Conservation (phyloP, 2,888 invertebrate species). For the Caenorhabditis wallacei region DNA sequence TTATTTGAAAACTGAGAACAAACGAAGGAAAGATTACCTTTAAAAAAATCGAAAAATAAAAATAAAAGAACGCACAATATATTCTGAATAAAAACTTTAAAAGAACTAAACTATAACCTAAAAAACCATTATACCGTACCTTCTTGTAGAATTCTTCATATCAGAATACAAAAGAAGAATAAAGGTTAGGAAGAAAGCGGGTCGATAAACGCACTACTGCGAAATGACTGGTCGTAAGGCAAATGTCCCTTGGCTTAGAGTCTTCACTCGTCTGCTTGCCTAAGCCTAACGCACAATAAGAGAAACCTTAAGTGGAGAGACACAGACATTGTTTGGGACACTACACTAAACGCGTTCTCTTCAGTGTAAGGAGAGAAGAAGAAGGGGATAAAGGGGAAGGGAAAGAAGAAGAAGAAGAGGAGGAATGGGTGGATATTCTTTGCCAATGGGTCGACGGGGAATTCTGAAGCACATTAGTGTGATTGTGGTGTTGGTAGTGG, state of each 20-base stretch:
- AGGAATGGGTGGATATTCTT: slow-evolving; percentile 2
- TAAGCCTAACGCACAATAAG: slow-evolving; percentile 39
- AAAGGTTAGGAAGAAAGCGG: neutral
- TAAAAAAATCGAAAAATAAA: too few relatives aligned
- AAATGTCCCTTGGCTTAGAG: neutral
- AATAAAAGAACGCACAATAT: too few relatives aligned
- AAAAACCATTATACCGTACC: too few relatives aligned
- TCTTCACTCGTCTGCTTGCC: slow-evolving; percentile 23
- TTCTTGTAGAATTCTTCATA: too few relatives aligned
- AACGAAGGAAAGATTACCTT: too few relatives aligned
- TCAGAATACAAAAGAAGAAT: too few relatives aligned
- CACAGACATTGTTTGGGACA: slow-evolving; percentile 38
- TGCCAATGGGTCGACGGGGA: slow-evolving; percentile 37
- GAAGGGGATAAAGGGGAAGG: too few relatives aligned
- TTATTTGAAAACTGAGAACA: too few relatives aligned
- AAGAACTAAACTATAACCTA: too few relatives aligned
- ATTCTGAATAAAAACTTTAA: too few relatives aligned
- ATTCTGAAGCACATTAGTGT: slow-evolving; percentile 57
- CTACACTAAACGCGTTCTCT: slow-evolving; percentile 47
- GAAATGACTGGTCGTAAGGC: slow-evolving; percentile 1
- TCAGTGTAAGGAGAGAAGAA: slow-evolving; percentile 3
- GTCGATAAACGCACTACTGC: neutral
- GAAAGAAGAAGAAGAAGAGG: neutral
- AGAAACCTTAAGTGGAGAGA: slow-evolving; percentile 42
- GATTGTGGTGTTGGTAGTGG: slow-evolving; percentile 29